Evolutionary conservation across 1,140 invertebrate genomes (phyloP).

Genomic region (Meloidogyne exigua): DNA sequence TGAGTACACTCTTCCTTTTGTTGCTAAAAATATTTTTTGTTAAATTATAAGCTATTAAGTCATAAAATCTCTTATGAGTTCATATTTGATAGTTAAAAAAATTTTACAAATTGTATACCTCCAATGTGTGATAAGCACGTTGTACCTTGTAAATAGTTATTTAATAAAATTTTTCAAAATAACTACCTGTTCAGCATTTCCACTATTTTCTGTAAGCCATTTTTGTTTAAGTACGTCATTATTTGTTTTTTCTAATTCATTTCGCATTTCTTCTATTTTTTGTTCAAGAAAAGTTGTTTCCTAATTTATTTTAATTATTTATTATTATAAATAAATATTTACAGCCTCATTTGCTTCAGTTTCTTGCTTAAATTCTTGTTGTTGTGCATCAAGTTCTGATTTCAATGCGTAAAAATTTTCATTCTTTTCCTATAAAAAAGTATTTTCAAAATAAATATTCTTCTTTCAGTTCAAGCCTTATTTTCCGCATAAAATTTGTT

Average conservation of each 20-base stretch:
- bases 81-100: too few species aligned
- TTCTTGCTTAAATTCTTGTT: conserved; percentile 2
- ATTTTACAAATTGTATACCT: background rate
- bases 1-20: conserved; percentile 32
- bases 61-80: too few species aligned
- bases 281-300: conserved; percentile 23
- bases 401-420: conserved; percentile 47
- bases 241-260: conserved; percentile 28
- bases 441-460: too few species aligned
- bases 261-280: conserved; percentile 26
- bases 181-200: conserved; percentile 19
- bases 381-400: conserved; percentile 31
- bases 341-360: conserved; percentile 14
- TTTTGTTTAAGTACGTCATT: conserved; percentile 28
- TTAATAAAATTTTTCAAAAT: background rate
- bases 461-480: conserved; percentile 22
- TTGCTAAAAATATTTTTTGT: conserved; percentile 1
- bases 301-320: conserved; percentile 22
- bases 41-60: too few species aligned
- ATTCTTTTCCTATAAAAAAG: conserved; percentile 41
- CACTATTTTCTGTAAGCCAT: conserved; percentile 40
- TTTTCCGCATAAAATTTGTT: conserved; percentile 42
- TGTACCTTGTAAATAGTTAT: background rate
- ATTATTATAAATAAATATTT: background rate
- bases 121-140: background rate